A percentile compares a stretch with the other conserved stretches of the same genome.
Conservation (phyloP, 1,140 invertebrate species). For the Saccostrea cuccullata region DNA sequence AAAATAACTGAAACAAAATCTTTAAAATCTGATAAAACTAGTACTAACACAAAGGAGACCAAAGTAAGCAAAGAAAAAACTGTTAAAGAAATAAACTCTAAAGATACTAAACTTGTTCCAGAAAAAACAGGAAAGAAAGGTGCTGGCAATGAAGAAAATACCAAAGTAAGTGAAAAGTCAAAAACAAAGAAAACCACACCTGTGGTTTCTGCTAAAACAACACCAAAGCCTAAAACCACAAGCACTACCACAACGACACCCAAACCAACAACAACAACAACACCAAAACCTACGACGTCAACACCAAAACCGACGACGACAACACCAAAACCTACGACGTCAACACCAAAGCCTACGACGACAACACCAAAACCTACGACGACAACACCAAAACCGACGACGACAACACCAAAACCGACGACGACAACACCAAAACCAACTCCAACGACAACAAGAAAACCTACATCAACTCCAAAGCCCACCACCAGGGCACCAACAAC, state of each 20-base stretch:
- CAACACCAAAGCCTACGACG: neutral
- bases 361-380: neutral
- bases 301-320: neutral
- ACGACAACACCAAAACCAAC: neutral
- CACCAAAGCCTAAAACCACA: neutral
- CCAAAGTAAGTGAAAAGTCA: constrained; percentile 13
- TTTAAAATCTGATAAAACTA: neutral
- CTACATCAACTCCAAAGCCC: neutral
- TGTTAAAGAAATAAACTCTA: neutral
- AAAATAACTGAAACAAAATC: neutral
- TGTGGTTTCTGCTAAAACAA: neutral
- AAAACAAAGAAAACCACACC: neutral
- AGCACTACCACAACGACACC: neutral
- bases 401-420: neutral
- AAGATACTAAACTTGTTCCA: constrained; percentile 28
- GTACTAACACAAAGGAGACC: neutral
- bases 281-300: neutral
- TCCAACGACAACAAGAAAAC: neutral
- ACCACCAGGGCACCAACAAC: neutral
- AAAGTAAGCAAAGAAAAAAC: neutral
- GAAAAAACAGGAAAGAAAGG: neutral
- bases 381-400: neutral
- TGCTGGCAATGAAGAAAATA: neutral
- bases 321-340: neutral
- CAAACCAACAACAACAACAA: neutral